Evolutionary conservation across 1,140 invertebrate genomes (phyloP), one percentile per base, ranked within the genome.

Genomic region (Heliothis subflexa): DNA sequence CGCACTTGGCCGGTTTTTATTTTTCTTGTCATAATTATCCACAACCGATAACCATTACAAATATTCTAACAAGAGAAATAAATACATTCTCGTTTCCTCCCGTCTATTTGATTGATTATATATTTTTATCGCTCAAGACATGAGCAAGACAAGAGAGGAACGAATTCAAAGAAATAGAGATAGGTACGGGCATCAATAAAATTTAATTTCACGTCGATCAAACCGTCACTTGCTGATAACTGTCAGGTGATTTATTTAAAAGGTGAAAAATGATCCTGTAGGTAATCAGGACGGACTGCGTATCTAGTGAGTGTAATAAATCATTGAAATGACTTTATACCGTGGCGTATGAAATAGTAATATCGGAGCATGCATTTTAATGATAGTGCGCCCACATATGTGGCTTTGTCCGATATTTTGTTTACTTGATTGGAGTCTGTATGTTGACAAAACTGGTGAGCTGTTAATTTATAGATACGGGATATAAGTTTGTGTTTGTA

Each of bases 161-260:
- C 33, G 64, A 16, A 59, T 3, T 59, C 40, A 59, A 68, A 78
- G 50, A 55, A 61, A 54, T 12, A 47, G 71, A 59, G 49, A 54
- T 12, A 47, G 71, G 47, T 73, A 73, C 16, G 21, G 40, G 54
- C 77, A 70, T 77, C 49, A 79, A 79, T 79, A 74, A 73, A 82
- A 79, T 76, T 79, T 82, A 79, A 82, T 84, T 78, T 71, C 75
- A 77, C 57, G 79, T 79, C 78, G 57, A 80, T 84, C 82, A 84
- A 77, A 79, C 78, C 74, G 80, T 80, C 80, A 78, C 80, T 47
- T 49, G 18, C 21, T 61, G 80, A 81, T 78, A 83, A 81, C 68
- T 76, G 40, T 49, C 49, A 73, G 45, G 47, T 73, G 76, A 82
- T 82, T 74, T 72, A 70, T 79, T 77, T 54, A n/a, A 62, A 57